Percentiles rank a stretch among this genome's conserved stretches.
Conservation (phyloP, 2,797 vertebrate species). For the Phataginus tricuspis region DNA sequence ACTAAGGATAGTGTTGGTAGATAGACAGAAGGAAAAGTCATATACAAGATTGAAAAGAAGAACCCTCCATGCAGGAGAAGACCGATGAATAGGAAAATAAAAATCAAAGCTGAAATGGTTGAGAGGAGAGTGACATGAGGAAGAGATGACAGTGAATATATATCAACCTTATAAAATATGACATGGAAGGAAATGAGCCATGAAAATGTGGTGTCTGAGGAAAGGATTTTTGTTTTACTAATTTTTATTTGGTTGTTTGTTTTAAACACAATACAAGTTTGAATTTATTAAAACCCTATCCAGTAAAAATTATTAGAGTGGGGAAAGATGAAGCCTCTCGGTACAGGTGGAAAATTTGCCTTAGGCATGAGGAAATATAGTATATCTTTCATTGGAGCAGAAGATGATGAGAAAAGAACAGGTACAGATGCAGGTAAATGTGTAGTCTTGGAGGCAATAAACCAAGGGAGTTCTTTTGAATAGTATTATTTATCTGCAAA, state of each 20-base stretch:
- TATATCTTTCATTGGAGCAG: not conserved
- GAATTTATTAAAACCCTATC: not conserved
- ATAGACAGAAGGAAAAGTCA: not conserved
- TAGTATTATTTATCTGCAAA: not conserved
- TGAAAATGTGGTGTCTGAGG: not conserved
- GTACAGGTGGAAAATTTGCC: not conserved
- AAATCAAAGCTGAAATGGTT: not conserved
- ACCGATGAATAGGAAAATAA: not conserved
- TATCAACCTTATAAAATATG: not conserved
- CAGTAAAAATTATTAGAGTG: not conserved
- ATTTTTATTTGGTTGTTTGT: not conserved
- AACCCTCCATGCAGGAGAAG: not conserved
- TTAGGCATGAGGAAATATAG: not conserved
- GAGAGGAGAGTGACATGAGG: not conserved
- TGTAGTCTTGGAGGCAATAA: not conserved
- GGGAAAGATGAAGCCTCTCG: not conserved
- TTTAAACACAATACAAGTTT: not conserved
- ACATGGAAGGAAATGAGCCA: not conserved
- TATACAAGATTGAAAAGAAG: not conserved
- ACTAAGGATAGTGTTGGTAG: not conserved
- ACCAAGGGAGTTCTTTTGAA: not conserved
- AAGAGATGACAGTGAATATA: not conserved
- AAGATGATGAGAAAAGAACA: not conserved
- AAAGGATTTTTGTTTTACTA: not conserved
- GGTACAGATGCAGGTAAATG: not conserved